phyloP scores from a whole-genome alignment of 2,113 vertebrate genomes.

The Naja naja region DNA sequence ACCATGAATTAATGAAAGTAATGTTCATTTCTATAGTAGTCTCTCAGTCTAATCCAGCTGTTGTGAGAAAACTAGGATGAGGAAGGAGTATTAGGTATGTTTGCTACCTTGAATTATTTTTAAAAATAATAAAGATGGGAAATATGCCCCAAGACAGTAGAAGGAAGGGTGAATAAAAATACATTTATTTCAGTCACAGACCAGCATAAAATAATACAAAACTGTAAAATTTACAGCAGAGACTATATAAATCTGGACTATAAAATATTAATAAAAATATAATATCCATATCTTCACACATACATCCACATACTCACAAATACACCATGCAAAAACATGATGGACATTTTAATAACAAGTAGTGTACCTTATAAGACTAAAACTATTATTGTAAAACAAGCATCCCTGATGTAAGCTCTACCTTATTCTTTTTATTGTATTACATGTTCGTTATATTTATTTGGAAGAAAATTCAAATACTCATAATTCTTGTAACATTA shows the following conservation, averaged over 20 bases:
- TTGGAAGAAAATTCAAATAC: not conserved
- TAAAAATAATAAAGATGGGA: too few species aligned
- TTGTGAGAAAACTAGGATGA: not conserved
- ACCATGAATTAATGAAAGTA: not conserved
- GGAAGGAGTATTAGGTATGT: too few species aligned
- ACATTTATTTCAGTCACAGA: not conserved
- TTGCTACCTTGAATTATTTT: too few species aligned
- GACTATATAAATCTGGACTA: not conserved
- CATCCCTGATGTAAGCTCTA: not conserved
- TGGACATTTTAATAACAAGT: not conserved
- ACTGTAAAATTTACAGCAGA: not conserved
- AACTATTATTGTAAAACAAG: not conserved
- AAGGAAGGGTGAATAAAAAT: not conserved
- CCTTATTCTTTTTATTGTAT: not conserved
- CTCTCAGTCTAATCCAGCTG: not conserved
- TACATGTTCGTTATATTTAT: not conserved
- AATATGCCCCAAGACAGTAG: too few species aligned
- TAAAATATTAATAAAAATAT: not conserved
- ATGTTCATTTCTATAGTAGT: not conserved
- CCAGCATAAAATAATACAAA: not conserved
- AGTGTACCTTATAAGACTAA: not conserved
- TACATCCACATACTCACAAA: not conserved
- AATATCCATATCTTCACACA: not conserved
- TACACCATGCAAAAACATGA: not conserved
- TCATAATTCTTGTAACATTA: not conserved